These are phyloP conservation scores for Vanessa atalanta DNA, from an alignment of 1,140 invertebrate genomes.

Conservation along the genomic window DNA sequence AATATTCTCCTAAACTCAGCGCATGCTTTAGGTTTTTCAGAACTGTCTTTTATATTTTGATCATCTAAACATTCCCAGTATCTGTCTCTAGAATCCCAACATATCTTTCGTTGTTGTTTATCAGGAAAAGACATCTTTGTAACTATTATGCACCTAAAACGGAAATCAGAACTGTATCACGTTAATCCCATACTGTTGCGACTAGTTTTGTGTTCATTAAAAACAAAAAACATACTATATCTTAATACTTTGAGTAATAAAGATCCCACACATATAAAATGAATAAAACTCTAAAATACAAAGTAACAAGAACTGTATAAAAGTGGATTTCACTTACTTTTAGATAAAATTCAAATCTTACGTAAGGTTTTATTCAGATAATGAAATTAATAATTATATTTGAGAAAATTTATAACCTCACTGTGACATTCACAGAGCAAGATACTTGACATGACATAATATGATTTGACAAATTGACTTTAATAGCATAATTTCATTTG, in stretches of 20 bases:
- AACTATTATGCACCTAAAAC: constrained; percentile 35
- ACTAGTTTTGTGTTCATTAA: not conserved
- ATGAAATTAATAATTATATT: constrained; percentile 7
- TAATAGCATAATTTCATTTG: not conserved
- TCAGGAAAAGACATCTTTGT: constrained; percentile 90
- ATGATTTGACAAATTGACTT: not conserved
- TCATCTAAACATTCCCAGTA: constrained; percentile 95
- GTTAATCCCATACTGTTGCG: not conserved
- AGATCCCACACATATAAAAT: not conserved
- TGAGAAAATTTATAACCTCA: constrained; percentile 23
- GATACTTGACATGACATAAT: constrained; percentile 2
- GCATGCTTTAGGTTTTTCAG: constrained; percentile 83
- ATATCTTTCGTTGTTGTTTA: constrained; percentile 89
- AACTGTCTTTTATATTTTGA: constrained; percentile 77
- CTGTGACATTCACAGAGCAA: not conserved
- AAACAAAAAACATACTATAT: not conserved
- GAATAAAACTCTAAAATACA: not conserved
- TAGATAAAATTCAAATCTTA: constrained; percentile 8
- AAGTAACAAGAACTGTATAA: not conserved
- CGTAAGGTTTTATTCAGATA: constrained; percentile 18
- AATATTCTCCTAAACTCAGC: constrained; percentile 87
- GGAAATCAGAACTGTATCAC: constrained; percentile 22
- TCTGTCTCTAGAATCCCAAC: constrained; percentile 91
- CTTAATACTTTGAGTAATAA: not conserved
- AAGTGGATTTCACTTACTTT: constrained; percentile 20